Evolutionary conservation across 2,888 invertebrate genomes (phyloP).

Genomic region (Ophioninae sp.): DNA sequence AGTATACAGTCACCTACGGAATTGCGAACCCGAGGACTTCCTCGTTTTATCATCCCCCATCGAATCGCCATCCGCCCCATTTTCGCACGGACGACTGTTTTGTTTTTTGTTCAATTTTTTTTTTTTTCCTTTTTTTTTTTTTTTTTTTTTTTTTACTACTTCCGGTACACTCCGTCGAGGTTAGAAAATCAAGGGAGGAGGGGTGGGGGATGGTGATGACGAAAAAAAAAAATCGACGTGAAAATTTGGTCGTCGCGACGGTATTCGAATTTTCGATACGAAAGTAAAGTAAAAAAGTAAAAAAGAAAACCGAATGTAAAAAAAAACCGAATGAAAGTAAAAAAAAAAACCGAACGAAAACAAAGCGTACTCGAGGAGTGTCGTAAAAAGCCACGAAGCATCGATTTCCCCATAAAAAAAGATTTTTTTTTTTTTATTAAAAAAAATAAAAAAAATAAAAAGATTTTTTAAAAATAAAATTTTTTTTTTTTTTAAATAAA

Average conservation of each 20-base stretch:
- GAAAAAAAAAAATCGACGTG: conserved; percentile 9
- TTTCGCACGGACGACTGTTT: background rate
- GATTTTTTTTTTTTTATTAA: too few species aligned
- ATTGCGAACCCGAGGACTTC: conserved; percentile 27
- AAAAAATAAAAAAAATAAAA: too few species aligned
- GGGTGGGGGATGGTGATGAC: background rate
- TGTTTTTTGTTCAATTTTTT: background rate
- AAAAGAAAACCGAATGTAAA: background rate
- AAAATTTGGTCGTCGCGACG: conserved; percentile 14
- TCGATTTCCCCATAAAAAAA: too few species aligned
- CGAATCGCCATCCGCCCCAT: conserved; percentile 14
- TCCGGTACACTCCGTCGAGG: conserved; percentile 1
- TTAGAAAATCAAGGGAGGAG: background rate
- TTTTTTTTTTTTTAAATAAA: too few species aligned
- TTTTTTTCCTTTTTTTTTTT: conserved; percentile 11
- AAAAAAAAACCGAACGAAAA: background rate
- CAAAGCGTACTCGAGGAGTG: background rate
- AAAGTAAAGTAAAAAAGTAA: background rate
- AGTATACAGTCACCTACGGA: conserved; percentile 34
- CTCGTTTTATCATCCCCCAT: conserved; percentile 15
- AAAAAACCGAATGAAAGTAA: background rate
- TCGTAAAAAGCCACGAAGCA: conserved; percentile 1
- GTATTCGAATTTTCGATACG: too few species aligned
- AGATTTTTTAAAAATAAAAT: too few species aligned
- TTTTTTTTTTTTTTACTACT: conserved; percentile 42